Conservation (phyloP, 2,888 invertebrate species). For the Selenia dentaria region DNA sequence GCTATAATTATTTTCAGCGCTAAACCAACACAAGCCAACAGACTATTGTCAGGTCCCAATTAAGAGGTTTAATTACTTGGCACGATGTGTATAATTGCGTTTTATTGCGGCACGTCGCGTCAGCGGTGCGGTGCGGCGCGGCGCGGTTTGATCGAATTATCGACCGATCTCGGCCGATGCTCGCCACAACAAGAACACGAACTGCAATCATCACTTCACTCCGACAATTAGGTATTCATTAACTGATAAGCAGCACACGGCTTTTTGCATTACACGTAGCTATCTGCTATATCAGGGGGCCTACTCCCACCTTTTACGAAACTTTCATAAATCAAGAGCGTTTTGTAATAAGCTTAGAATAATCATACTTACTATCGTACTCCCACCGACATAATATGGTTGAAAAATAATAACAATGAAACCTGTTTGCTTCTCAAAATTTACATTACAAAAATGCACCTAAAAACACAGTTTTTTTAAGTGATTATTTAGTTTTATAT, state of each 20-base stretch:
- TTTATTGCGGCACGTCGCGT: slow-evolving; percentile 52
- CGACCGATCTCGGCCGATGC: slow-evolving; percentile 39
- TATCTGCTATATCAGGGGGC: too few relatives aligned
- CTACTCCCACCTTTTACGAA: too few relatives aligned
- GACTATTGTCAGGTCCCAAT: slow-evolving; percentile 41
- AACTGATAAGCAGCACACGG: slow-evolving; percentile 22
- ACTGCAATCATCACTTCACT: slow-evolving; percentile 36
- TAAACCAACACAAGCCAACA: slow-evolving; percentile 5
- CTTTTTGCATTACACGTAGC: slow-evolving; percentile 19
- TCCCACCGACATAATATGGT: too few relatives aligned
- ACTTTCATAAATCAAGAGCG: too few relatives aligned
- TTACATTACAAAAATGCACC: too few relatives aligned
- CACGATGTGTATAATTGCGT: slow-evolving; percentile 52
- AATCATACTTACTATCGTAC: too few relatives aligned
- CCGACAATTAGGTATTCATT: slow-evolving; percentile 40
- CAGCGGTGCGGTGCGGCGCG: slow-evolving; percentile 28
- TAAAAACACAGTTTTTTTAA: too few relatives aligned
- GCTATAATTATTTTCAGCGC: too few relatives aligned
- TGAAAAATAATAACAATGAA: too few relatives aligned
- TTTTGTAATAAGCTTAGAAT: too few relatives aligned
- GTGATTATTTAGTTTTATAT: too few relatives aligned
- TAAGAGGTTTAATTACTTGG: slow-evolving; percentile 49
- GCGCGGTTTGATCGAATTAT: slow-evolving; percentile 45
- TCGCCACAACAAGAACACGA: slow-evolving; percentile 33
- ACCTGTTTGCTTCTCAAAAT: too few relatives aligned